Percentiles rank a stretch among this genome's conserved stretches.
Conservation (phyloP, 2,888 invertebrate species). For the Kryphioiulus occultus region DNA sequence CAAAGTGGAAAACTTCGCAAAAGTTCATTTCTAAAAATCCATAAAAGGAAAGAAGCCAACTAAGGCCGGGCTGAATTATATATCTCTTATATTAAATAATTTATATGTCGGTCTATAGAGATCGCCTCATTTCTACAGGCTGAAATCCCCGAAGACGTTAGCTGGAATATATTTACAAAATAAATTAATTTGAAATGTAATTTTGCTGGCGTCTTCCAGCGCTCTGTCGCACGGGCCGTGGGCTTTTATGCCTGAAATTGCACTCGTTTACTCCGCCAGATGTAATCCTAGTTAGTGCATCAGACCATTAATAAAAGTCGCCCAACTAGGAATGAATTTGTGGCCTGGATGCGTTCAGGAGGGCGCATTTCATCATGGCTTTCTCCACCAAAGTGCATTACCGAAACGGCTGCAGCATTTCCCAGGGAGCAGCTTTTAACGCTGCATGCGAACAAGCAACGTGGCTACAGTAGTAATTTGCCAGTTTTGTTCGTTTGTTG, state of each 20-base stretch:
- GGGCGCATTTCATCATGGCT: background rate
- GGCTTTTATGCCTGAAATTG: background rate
- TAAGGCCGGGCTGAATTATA: constrained; percentile 23
- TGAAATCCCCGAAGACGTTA: background rate
- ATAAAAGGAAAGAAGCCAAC: constrained; percentile 39
- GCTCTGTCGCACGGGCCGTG: background rate
- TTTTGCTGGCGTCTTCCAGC: constrained; percentile 1
- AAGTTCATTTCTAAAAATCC: constrained; percentile 17
- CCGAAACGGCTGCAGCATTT: background rate
- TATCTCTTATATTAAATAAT: constrained; percentile 38
- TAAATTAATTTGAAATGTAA: constrained; percentile 40
- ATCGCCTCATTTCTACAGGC: background rate
- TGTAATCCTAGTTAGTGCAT: constrained; percentile 35
- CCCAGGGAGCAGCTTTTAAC: background rate
- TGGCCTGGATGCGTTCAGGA: background rate
- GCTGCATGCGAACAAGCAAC: background rate
- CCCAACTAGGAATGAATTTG: constrained; percentile 10
- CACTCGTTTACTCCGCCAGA: background rate
- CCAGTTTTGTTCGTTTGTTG: background rate
- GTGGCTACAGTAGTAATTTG: background rate
- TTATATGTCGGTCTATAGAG: constrained; percentile 30
- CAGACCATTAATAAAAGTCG: constrained; percentile 13
- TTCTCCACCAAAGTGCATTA: background rate
- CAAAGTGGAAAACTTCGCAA: background rate
- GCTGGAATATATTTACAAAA: constrained; percentile 36